Conservation (phyloP, 30 jellyfish, hydroid and myxozoan species). For the Aurelia sp. region DNA sequence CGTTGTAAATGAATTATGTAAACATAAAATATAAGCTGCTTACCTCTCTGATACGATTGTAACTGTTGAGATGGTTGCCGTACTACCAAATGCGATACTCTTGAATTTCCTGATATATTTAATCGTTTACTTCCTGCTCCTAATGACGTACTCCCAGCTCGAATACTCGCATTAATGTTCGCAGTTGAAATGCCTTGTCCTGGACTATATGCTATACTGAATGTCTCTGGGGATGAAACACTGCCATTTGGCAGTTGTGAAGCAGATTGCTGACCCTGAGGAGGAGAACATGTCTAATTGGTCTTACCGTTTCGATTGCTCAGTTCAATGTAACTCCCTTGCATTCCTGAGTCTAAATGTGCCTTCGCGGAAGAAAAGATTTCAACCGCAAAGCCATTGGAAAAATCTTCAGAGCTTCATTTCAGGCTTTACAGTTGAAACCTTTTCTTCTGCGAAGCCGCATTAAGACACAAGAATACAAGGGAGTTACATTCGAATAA, state of each 20-base stretch:
- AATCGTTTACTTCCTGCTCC: slow-evolving; percentile 27
- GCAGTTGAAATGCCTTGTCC: slow-evolving; percentile 51
- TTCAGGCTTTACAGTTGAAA: too few species aligned
- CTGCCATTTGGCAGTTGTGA: slow-evolving; percentile 33
- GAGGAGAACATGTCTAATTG: not conserved
- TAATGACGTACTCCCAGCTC: slow-evolving; percentile 14
- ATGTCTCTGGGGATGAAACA: slow-evolving; percentile 48
- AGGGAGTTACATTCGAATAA: too few species aligned
- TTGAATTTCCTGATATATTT: slow-evolving; percentile 24
- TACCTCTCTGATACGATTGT: slow-evolving; percentile 18
- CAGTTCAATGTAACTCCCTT: too few species aligned
- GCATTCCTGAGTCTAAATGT: too few species aligned
- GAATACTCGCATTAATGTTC: slow-evolving; percentile 18
- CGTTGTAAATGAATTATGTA: too few species aligned
- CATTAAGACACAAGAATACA: too few species aligned
- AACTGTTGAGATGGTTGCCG: slow-evolving; percentile 62
- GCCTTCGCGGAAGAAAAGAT: too few species aligned
- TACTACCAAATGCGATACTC: slow-evolving; percentile 62
- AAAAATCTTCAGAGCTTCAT: too few species aligned
- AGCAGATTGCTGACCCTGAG: slow-evolving; percentile 27
- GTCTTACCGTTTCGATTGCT: not conserved
- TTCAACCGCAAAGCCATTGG: too few species aligned
- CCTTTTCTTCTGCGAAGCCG: too few species aligned
- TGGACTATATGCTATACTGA: slow-evolving; percentile 39
- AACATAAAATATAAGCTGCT: not conserved